Conservation (phyloP, 2,888 invertebrate genomes). For the Hypselothyrea guttata region DNA sequence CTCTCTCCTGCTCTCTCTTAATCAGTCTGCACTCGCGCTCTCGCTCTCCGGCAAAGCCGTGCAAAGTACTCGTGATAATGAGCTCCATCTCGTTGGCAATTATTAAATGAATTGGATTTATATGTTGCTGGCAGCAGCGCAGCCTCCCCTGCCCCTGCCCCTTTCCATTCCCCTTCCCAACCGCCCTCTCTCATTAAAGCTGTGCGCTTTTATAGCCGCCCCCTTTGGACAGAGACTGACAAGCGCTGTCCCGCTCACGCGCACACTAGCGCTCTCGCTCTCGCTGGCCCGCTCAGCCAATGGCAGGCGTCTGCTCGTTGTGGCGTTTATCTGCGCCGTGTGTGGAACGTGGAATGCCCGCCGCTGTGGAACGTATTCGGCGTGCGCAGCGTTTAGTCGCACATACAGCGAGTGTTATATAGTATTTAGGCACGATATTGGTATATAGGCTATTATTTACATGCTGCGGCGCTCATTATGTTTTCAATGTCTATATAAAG, state of each 20-base stretch:
- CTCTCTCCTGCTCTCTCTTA: not conserved
- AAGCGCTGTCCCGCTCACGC: slow-evolving; percentile 8
- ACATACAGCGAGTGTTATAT: not conserved
- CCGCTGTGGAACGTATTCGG: slow-evolving; percentile 58
- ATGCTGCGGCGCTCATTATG: slow-evolving; percentile 20
- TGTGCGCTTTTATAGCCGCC: slow-evolving; percentile 38
- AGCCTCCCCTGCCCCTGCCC: slow-evolving; percentile 8
- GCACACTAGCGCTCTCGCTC: not conserved
- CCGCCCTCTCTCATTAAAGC: slow-evolving; percentile 7
- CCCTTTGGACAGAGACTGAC: slow-evolving; percentile 22
- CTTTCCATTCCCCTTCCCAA: no score
- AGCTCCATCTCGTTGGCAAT: slow-evolving; percentile 81
- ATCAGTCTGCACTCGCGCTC: slow-evolving; percentile 1
- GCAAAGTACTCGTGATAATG: slow-evolving; percentile 79
- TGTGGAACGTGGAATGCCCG: slow-evolving; percentile 74
- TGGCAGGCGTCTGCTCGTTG: slow-evolving; percentile 35
- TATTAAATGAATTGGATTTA: slow-evolving; percentile 81
- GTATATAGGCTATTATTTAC: slow-evolving; percentile 16
- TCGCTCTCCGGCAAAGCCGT: slow-evolving; percentile 61
- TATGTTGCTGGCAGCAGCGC: slow-evolving; percentile 50
- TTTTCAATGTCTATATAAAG: slow-evolving; percentile 36
- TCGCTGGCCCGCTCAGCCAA: slow-evolving; percentile 60
- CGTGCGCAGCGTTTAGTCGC: slow-evolving; percentile 14
- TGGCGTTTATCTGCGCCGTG: slow-evolving; percentile 56
- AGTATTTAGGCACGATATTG: not conserved